Evolutionary conservation across 2,113 vertebrate species (phyloP).

Genomic region (Passer domesticus): DNA sequence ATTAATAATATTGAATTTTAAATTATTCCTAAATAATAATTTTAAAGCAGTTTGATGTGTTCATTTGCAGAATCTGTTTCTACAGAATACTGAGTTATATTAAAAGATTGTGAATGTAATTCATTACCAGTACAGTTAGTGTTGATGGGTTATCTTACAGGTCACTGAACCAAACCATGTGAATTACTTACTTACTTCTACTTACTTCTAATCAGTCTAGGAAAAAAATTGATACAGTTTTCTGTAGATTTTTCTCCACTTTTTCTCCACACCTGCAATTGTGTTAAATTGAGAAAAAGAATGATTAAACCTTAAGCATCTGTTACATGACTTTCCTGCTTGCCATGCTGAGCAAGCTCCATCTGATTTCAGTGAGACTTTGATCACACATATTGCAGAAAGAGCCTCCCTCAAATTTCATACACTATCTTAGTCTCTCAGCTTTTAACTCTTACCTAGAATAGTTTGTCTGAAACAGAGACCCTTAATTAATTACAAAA

Average conservation of each 20-base stretch:
- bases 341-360: background rate
- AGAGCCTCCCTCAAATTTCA: background rate
- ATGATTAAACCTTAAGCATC: background rate
- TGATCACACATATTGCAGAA: background rate
- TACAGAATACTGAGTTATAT: background rate
- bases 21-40: slow-evolving; percentile 13
- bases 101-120: background rate
- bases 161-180: slow-evolving; percentile 23
- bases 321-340: background rate
- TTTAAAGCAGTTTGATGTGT: background rate
- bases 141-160: slow-evolving; percentile 16
- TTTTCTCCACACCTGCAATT: background rate
- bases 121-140: slow-evolving; percentile 1
- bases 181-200: background rate
- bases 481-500: background rate
- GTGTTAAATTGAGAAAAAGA: background rate
- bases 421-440: background rate
- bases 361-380: background rate
- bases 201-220: background rate
- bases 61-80: background rate
- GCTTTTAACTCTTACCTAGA: background rate
- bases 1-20: slow-evolving; percentile 1
- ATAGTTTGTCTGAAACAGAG: background rate
- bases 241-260: background rate
- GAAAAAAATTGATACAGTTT: background rate